Base-by-base conservation (phyloP, 2,888 invertebrate genomes). In the Agelastica alni region DNA sequence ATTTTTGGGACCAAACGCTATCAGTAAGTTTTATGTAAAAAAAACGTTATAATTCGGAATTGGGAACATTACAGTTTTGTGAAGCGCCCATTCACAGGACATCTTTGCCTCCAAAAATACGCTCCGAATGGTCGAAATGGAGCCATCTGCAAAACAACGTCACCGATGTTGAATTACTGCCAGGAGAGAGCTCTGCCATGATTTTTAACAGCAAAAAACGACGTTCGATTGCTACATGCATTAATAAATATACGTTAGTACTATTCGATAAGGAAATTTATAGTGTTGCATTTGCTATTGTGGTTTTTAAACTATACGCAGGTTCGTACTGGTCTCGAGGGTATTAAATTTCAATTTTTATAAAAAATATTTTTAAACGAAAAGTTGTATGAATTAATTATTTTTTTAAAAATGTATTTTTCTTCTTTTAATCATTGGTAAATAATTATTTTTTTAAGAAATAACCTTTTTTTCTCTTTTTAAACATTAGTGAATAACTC, bases 1-100 rank as follows among this genome's bases (percentile, higher is more conserved):
- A n/a, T n/a, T n/a, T n/a, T n/a, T n/a, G n/a, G n/a, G n/a, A n/a
- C n/a, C n/a, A n/a, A n/a, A n/a, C n/a, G n/a, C n/a, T n/a, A n/a
- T n/a, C n/a, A n/a, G n/a, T n/a, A n/a, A n/a, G n/a, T n/a, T n/a
- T n/a, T n/a, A n/a, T n/a, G n/a, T n/a, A n/a, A n/a, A n/a, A n/a
- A n/a, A n/a, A n/a, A n/a, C n/a, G n/a, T n/a, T n/a, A n/a, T n/a
- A n/a, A n/a, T n/a, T n/a, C n/a, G n/a, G n/a, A n/a, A n/a, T n/a
- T n/a, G n/a, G n/a, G n/a, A n/a, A n/a, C n/a, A n/a, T 60, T 49
- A 14, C 47, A 77, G 77, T 77, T 77, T 61, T 77, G 77, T 58
- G 76, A 77, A 64, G 63, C 66, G 47, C 61, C 71, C 13, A 18
- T 57, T n/a, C 65, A 66, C 12, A 63, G 64, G 55, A 70, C 75